A percentile compares a stretch with the other conserved stretches of the same genome.
Evolutionary conservation across 2,888 invertebrate genomes (phyloP).

Genomic region (Myathropa florea): DNA sequence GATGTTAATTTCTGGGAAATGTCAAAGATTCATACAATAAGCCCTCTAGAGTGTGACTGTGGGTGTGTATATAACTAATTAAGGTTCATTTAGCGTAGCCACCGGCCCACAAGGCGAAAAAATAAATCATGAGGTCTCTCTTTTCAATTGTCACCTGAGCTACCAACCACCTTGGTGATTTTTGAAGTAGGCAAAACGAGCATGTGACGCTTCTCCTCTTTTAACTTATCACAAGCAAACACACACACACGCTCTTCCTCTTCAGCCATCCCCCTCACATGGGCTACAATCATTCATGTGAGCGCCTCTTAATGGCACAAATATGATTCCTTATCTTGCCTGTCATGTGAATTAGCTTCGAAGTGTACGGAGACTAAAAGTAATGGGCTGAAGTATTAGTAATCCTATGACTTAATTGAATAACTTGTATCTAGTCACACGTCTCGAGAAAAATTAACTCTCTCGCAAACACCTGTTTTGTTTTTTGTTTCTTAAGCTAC

Average conservation of each 20-base stretch:
- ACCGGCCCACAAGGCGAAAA: neutral
- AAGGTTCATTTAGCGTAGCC: neutral
- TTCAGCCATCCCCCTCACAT: neutral
- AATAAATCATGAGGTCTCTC: conserved; percentile 39
- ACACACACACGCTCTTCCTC: neutral
- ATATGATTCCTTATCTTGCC: conserved; percentile 42
- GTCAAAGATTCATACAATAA: neutral
- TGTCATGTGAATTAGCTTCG: conserved; percentile 58
- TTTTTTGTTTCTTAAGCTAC: neutral
- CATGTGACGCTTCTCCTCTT: conserved; percentile 50
- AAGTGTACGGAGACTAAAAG: neutral
- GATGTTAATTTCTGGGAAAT: neutral
- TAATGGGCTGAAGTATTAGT: neutral
- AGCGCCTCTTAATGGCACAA: neutral
- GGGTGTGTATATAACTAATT: neutral
- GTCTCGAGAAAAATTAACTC: neutral
- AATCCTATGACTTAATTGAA: conserved; percentile 38
- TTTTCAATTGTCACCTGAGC: conserved; percentile 50
- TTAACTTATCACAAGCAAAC: neutral
- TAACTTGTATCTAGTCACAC: neutral
- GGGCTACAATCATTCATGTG: neutral
- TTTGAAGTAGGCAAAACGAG: neutral
- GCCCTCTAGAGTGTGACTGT: neutral
- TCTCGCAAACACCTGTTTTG: neutral
- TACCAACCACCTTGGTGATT: neutral